phyloP scores from a whole-genome alignment of 1,140 invertebrate species.

The Amphibalanus amphitrite region DNA sequence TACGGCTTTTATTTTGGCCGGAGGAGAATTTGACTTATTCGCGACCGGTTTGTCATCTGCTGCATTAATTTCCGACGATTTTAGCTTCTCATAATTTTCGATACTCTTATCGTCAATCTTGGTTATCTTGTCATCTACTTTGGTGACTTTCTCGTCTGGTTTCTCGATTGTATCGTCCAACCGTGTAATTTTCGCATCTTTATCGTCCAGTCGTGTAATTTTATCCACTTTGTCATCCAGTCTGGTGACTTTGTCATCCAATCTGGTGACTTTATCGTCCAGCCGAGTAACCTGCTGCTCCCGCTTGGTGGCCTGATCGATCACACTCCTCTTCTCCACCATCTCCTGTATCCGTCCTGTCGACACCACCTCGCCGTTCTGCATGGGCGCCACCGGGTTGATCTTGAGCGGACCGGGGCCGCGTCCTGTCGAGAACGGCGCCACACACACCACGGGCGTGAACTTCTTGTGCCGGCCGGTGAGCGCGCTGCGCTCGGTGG shows the following conservation, averaged over 20 bases:
- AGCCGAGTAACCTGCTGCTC: not conserved
- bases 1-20: no score
- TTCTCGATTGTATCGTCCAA: not conserved
- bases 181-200: not conserved
- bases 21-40: no score
- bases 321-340: not conserved
- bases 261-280: not conserved
- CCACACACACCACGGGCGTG: slow-evolving; percentile 48
- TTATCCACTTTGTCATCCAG: not conserved
- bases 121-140: not conserved
- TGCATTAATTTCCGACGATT: not conserved
- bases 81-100: not conserved
- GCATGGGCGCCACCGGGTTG: slow-evolving; percentile 18
- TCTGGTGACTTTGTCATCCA: not conserved
- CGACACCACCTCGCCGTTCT: slow-evolving; percentile 18
- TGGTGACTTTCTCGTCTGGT: no score
- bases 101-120: not conserved
- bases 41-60: no score
- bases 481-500: not conserved
- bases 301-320: not conserved
- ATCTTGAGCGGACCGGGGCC: slow-evolving; percentile 11
- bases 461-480: slow-evolving; percentile 12
- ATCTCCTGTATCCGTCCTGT: not conserved
- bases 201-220: not conserved
- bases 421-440: slow-evolving; percentile 40